These are phyloP conservation scores for Selene dorsalis DNA, from an alignment of 2,797 vertebrate genomes.

Conservation along the genomic window DNA sequence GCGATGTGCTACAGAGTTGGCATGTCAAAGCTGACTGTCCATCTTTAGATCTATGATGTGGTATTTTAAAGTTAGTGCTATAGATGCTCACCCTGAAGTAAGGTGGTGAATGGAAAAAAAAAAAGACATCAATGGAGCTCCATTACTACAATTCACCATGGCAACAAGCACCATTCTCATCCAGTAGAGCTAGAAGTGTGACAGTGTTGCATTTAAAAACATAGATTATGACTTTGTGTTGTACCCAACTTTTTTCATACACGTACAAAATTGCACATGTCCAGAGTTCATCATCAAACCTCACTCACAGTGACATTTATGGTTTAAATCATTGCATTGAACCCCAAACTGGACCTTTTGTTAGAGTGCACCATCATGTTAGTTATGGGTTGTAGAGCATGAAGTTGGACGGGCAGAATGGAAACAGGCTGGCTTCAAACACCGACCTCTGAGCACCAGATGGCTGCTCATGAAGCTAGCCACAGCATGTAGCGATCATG, in stretches of 20 bases:
- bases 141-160: neutral
- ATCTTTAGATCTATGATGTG: too few relatives aligned
- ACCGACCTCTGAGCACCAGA: conserved; percentile 6
- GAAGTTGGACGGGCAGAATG: neutral
- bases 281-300: neutral
- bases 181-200: neutral
- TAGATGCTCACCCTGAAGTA: neutral
- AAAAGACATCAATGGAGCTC: neutral
- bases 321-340: neutral
- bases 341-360: neutral
- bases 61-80: neutral
- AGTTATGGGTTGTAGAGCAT: neutral
- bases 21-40: too few relatives aligned
- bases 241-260: neutral
- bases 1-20: too few relatives aligned
- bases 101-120: neutral
- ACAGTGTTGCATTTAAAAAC: neutral
- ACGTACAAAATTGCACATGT: neutral
- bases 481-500: neutral
- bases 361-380: neutral
- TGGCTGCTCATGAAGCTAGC: neutral
- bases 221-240: neutral
- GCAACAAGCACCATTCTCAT: neutral
- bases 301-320: neutral
- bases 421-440: conserved; percentile 6